Evolutionary conservation across 1,140 invertebrate genomes (phyloP), one percentile per base, ranked within the genome.

Genomic region (Drosophila sechellia): DNA sequence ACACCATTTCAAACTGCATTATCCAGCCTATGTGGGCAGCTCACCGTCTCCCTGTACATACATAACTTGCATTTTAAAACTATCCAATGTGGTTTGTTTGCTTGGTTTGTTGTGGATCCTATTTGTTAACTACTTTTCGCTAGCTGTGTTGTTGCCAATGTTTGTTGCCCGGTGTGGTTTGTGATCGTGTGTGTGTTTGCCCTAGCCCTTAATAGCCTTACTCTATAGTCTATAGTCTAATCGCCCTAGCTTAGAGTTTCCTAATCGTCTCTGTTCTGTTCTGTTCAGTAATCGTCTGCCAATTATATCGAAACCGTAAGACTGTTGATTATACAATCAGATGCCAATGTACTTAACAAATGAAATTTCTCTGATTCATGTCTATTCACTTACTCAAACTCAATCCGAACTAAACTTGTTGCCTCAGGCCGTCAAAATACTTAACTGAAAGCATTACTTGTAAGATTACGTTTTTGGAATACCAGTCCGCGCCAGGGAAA

Each of bases 361-460:
- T 79, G 20, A 70, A 71, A 71, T 71, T 71, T 71, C 78, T 84
- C 80, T 85, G 76, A 87, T 87, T 83, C 83, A 87, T 87, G 71
- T 87, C 77, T 86, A 87, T 83, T 87, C 83, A 87, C 83, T 87
- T 89, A 87, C 75, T 83, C 75, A 75, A 79, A 79, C 81, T 80
- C 81, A 87, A 90, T 89, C 84, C 84, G 84, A 89, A 89, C 83
- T 90, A 84, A 76, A 84, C 73, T 83, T 80, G 77, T 89, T 89
- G 84, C 84, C 84, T 89, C 81, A 89, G 84, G 84, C 85, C 79
- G 84, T 84, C 84, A 89, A 89, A 89, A 84, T 89, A 89, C 84
- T 90, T 89, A 87, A 87, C 71, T 73, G 84, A 87, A 87, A 58
- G 71, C 71, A 76, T 76, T 76, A 84, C 77, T 84, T 89, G 84